phyloP scores from a whole-genome alignment of 2,113 vertebrate species.

The Talpa occidentalis region DNA sequence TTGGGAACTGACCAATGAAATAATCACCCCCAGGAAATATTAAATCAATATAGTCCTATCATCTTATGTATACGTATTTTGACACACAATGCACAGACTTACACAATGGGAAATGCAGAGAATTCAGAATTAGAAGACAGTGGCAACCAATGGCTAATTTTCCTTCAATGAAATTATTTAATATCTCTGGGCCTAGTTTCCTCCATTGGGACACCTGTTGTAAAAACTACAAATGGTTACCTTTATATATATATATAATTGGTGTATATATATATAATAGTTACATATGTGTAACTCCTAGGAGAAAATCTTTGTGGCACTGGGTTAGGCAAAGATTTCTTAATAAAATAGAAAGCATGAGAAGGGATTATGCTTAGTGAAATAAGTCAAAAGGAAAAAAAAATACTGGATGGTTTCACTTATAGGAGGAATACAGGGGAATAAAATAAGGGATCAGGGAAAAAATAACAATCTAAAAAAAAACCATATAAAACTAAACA shows the following conservation, averaged over 20 bases:
- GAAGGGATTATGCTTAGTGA: no score
- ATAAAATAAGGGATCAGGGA: no score
- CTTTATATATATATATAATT: no score
- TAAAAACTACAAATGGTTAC: slow-evolving; percentile 15
- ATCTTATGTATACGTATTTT: slow-evolving; percentile 16
- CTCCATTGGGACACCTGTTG: neutral
- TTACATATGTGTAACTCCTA: neutral
- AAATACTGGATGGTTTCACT: no score
- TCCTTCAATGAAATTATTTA: neutral
- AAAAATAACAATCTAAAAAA: no score
- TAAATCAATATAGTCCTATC: neutral
- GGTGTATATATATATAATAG: no score
- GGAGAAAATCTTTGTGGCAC: neutral
- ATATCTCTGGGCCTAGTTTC: neutral
- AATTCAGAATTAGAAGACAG: slow-evolving; percentile 28
- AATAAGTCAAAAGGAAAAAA: no score
- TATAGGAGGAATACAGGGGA: no score
- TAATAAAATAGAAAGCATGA: neutral
- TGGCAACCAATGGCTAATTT: neutral
- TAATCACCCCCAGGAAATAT: neutral
- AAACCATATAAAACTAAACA: no score
- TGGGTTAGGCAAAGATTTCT: slow-evolving; percentile 45
- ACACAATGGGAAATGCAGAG: neutral
- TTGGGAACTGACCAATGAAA: slow-evolving; percentile 33
- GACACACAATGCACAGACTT: slow-evolving; percentile 7